Conservation (phyloP, 1,140 invertebrate species). For the Artemia franciscana region DNA sequence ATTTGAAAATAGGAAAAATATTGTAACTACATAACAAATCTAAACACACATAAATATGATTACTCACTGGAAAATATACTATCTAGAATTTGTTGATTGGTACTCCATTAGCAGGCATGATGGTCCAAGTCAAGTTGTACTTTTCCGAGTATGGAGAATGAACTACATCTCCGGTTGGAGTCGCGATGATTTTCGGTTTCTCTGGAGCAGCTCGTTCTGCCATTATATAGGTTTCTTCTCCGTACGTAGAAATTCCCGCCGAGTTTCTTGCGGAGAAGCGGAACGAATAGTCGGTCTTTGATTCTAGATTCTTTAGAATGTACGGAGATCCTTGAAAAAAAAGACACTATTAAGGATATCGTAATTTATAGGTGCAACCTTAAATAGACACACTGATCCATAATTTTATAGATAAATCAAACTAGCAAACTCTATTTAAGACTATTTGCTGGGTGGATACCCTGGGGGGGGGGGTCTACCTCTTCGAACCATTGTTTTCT, state of each 20-base stretch:
- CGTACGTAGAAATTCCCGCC: constrained; percentile 31
- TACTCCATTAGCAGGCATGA: constrained; percentile 64
- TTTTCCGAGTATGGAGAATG: constrained; percentile 38
- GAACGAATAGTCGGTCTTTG: constrained; percentile 56
- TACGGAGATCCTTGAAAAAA: constrained; percentile 22
- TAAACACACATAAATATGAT: no score
- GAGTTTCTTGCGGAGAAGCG: constrained; percentile 59
- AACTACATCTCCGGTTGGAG: constrained; percentile 15
- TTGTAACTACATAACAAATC: no score
- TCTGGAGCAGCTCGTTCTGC: constrained; percentile 24
- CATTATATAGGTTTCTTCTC: constrained; percentile 23
- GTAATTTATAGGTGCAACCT: no score
- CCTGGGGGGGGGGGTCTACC: no score
- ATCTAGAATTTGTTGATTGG: constrained; percentile 59
- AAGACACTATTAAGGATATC: no score
- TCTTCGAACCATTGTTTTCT: no score
- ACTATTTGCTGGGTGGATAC: no score
- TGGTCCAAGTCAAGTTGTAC: constrained; percentile 54
- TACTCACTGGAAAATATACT: constrained; percentile 49
- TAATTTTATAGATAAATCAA: no score
- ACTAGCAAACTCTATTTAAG: no score
- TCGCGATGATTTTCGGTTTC: constrained; percentile 27
- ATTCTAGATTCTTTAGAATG: constrained; percentile 48
- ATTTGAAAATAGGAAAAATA: no score
- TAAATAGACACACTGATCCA: no score